These are phyloP conservation scores for Phlogophora meticulosa DNA, from an alignment of 2,888 invertebrate genomes.

Conservation along the genomic window DNA sequence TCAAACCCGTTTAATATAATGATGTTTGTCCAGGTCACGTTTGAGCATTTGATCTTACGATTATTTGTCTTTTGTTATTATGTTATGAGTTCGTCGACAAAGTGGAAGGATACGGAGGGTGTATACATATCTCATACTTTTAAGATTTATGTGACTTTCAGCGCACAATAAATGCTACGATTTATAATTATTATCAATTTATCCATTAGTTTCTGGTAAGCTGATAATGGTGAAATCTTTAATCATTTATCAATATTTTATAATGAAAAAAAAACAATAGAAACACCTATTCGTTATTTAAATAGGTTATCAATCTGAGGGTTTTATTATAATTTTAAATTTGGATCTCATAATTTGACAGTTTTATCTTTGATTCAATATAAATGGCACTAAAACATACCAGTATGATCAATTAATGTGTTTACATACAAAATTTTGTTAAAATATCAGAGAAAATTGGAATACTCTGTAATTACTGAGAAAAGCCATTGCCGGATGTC, in stretches of 20 bases:
- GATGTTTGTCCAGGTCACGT: constrained; percentile 36
- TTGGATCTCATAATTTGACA: no score
- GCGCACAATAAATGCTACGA: neutral
- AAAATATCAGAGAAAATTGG: neutral
- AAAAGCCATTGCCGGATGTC: neutral
- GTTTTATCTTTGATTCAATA: no score
- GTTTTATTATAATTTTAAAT: no score
- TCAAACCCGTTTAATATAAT: constrained; percentile 25
- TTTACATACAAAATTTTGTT: neutral
- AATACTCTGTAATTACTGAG: constrained; percentile 1
- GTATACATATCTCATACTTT: neutral
- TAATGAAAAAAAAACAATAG: no score
- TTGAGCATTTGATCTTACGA: constrained; percentile 30
- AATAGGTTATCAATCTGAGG: no score
- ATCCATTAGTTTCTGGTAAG: neutral
- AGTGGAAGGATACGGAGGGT: neutral
- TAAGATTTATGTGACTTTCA: neutral
- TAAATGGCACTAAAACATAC: no score
- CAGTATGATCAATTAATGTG: no score
- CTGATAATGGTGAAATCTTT: neutral
- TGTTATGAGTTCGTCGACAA: constrained; percentile 37
- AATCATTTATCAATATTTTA: neutral
- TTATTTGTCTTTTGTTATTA: constrained; percentile 36
- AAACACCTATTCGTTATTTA: no score
- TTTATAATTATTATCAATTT: no score